Evolutionary conservation across 1,140 invertebrate genomes (phyloP).

Genomic region (Pseudachorutes palmiensis): DNA sequence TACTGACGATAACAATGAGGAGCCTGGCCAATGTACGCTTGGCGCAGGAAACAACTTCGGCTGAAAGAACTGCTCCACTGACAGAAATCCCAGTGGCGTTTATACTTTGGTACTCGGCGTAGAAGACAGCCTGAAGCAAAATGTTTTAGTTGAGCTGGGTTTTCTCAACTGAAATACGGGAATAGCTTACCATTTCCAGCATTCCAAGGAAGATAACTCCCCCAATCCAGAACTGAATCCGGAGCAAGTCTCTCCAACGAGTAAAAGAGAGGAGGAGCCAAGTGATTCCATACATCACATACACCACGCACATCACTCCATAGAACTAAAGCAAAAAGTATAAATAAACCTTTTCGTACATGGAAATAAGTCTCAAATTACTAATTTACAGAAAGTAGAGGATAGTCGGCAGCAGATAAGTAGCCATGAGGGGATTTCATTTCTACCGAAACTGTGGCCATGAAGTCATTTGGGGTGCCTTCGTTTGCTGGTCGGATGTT

Average conservation of each 20-base stretch:
- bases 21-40: constrained; percentile 84
- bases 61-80: constrained; percentile 62
- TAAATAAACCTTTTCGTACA: background rate
- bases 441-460: constrained; percentile 52
- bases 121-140: constrained; percentile 64
- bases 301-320: constrained; percentile 79
- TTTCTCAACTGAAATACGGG: constrained; percentile 36
- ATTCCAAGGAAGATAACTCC: constrained; percentile 78
- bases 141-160: too few species aligned
- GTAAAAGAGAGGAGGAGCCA: constrained; percentile 77
- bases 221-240: constrained; percentile 93
- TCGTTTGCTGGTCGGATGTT: constrained; percentile 34
- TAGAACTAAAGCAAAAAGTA: constrained; percentile 59
- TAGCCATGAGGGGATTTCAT: constrained; percentile 60
- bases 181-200: constrained; percentile 54
- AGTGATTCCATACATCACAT: constrained; percentile 67
- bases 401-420: constrained; percentile 66
- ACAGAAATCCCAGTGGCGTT: constrained; percentile 64
- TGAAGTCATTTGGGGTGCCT: too few species aligned
- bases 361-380: background rate
- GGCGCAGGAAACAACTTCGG: constrained; percentile 78
- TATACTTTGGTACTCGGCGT: constrained; percentile 75
- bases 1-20: constrained; percentile 84
- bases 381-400: constrained; percentile 54
- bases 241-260: constrained; percentile 81